Conservation (phyloP, 1,140 invertebrate genomes). For the Euglossa dilemma region DNA sequence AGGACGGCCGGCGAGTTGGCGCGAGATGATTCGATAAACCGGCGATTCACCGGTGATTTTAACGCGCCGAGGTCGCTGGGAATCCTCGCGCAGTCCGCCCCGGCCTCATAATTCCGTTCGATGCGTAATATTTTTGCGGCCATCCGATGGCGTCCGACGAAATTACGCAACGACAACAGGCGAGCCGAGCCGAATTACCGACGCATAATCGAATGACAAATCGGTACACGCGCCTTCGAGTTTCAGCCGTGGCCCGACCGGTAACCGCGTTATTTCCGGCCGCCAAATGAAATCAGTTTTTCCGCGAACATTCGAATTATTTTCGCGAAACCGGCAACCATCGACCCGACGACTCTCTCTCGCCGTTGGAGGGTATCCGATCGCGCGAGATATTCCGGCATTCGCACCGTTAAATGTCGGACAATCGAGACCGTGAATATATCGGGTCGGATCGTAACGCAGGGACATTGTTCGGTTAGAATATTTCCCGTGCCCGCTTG, state of each 20-base stretch:
- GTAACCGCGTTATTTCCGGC: slow-evolving; percentile 22
- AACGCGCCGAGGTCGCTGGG: background rate
- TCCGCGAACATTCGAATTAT: background rate
- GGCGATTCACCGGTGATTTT: background rate
- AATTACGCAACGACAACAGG: slow-evolving; percentile 29
- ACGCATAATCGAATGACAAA: slow-evolving; percentile 44
- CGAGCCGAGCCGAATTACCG: slow-evolving; percentile 7
- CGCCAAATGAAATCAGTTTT: slow-evolving; percentile 25
- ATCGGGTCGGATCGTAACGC: background rate
- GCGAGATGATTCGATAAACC: background rate
- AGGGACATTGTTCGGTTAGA: background rate
- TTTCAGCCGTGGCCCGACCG: background rate
- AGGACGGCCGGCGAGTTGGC: background rate
- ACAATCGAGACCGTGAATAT: background rate
- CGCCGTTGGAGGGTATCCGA: background rate
- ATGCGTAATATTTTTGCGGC: slow-evolving; percentile 19
- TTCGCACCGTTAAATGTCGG: background rate
- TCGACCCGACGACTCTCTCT: background rate
- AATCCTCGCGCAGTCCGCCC: background rate
- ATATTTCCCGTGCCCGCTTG: background rate
- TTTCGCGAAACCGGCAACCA: background rate
- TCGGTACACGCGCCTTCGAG: background rate
- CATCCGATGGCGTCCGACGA: background rate
- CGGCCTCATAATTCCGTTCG: slow-evolving; percentile 13
- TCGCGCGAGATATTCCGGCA: background rate